phyloP scores from a whole-genome alignment of 1,140 invertebrate genomes.

The Teleogryllus occipitalis region DNA sequence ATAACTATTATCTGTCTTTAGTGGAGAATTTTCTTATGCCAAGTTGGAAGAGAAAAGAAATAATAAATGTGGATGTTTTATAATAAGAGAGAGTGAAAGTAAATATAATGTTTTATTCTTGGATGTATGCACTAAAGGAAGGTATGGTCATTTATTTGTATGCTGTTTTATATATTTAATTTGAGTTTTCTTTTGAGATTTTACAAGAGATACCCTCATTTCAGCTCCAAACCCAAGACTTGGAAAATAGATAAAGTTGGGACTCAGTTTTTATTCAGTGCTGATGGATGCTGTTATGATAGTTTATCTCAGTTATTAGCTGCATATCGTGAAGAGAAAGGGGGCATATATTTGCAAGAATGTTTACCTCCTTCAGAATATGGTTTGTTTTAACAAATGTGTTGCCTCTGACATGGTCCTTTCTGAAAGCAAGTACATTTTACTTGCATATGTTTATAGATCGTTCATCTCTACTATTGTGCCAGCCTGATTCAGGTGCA shows the following conservation, averaged over 20 bases:
- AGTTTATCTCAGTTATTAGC: constrained; percentile 52
- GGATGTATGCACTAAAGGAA: constrained; percentile 65
- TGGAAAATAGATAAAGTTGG: constrained; percentile 51
- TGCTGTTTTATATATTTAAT: not conserved
- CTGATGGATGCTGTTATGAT: constrained; percentile 43
- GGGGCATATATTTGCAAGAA: constrained; percentile 52
- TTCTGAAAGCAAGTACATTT: not conserved
- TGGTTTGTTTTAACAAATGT: constrained; percentile 40
- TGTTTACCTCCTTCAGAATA: constrained; percentile 79
- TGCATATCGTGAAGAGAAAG: constrained; percentile 49
- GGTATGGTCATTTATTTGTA: constrained; percentile 31
- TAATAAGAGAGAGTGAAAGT: constrained; percentile 70
- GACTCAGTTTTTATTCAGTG: constrained; percentile 41
- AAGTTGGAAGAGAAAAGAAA: constrained; percentile 70
- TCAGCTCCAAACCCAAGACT: constrained; percentile 55
- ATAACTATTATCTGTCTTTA: constrained; percentile 30
- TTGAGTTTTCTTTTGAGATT: not conserved
- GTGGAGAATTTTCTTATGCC: constrained; percentile 70
- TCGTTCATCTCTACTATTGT: constrained; percentile 63
- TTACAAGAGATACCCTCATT: constrained; percentile 26
- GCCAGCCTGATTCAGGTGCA: constrained; percentile 38
- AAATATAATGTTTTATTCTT: constrained; percentile 69
- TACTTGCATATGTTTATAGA: constrained; percentile 42
- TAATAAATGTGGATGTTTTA: constrained; percentile 65
- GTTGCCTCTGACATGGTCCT: no score